Base-by-base conservation (phyloP, 1,140 invertebrate genomes). In the Notospermus geniculatus region DNA sequence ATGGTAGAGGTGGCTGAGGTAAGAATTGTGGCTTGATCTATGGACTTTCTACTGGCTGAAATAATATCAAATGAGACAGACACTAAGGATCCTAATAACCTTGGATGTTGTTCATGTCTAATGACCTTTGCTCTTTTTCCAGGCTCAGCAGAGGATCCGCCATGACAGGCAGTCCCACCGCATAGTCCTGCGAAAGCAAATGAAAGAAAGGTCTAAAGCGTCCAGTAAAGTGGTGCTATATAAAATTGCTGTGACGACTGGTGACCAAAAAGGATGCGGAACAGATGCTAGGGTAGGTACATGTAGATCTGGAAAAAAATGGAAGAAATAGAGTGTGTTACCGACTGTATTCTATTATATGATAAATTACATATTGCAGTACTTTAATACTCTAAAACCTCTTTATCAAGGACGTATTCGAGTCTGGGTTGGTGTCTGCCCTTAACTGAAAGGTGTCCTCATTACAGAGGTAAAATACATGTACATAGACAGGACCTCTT, bases 191-290 rank as follows among this genome's bases (percentile, higher is more conserved):
- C 29, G 41, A 17, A 45, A 29, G 2, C 32, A 54, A 36, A 53
- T 19, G 28, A 22, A 32, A 22, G n/a, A 25, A 19, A n/a, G 39
- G 32, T 41, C 46, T 1, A 57, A 69, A 19, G 64, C 45, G 4
- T 60, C 60, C 1, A 65, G 72, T 27, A 56, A 62, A 22, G 60
- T 66, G 25, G 69, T 76, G 9, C 41, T 76, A 22, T 82, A 82
- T 64, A 79, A 80, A 64, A 70, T 82, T 9, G 71, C 71, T 9
- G 71, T 82, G 0, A 76, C 73, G 15, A 82, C 81, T 7, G 80
- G 73, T 23, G 72, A 77, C 54, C 67, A 71, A 36, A 76, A 75
- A 59, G 72, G 72, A 57, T 69, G 72, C 29, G 75, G 77, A 25
- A 82, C 81, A 25, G 72, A 75, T 68, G 74, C 78, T 23, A 78